Base-by-base conservation (phyloP, 2,113 vertebrate genomes). In the Apteryx mantelli region DNA sequence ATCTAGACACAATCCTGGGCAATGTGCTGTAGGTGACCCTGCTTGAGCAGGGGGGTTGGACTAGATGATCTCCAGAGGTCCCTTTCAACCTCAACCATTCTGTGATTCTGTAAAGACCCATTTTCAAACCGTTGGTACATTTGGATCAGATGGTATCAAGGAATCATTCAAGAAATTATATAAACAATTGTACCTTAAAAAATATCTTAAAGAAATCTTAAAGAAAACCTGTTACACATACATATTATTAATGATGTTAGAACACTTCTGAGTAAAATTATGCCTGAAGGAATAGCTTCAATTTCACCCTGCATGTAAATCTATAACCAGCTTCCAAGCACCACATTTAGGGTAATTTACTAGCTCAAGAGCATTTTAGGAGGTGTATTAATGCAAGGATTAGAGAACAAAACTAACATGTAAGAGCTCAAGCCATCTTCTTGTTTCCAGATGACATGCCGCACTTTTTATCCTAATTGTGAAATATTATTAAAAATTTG, bases 201-300 rank as follows among this genome's bases (percentile, higher is more conserved):
- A 38, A 38, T 38, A 38, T 38, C 36, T 38, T 38, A 38, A 38
- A 38, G 36, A 38, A 38, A 38, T 38, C 36, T 38, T 38, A 38
- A 38, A 38, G 36, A 38, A 38, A 38, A 85, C 46, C 55, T 78
- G 73, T 78, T 88, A 63, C 66, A 74, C 13, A 79, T 80, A 85
- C 25, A 78, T 50, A 81, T 84, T 93, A 94, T 83, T 93, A 95
- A 95, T 55, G 46, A 90, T 25, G 38, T 71, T 77, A 92, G 85
- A 93, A 88, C 20, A 75, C 80, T 88, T 86, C 76, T 70, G 40
- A 93, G 85, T 74, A 86, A 94, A 93, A 85, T 50, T 63, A 90
- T 66, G 55, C 88, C 86, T 7, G 0, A 78, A 94, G 55, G 79
- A 95, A 10, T 64, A 68, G 24, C 68, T 78, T 89, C 53, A 61